Conservation (phyloP, 92 coral and sea anemone species). For the Ricordea florida region DNA sequence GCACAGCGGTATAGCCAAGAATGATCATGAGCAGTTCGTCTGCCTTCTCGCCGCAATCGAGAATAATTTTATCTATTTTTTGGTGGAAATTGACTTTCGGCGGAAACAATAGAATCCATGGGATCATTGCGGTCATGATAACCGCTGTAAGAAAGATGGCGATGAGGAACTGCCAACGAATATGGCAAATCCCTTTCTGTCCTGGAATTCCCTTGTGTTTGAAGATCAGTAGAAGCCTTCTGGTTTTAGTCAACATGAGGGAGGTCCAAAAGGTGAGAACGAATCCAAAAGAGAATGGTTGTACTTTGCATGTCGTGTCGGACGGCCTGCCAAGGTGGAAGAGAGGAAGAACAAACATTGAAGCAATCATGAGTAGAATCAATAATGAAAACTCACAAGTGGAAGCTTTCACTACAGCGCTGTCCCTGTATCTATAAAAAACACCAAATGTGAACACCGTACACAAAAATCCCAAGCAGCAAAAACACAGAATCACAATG, state of each 20-base stretch:
- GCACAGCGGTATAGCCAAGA: slow-evolving; percentile 88
- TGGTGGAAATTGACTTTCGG: slow-evolving; percentile 67
- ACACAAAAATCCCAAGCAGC: slow-evolving; percentile 64
- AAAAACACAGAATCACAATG: slow-evolving; percentile 59
- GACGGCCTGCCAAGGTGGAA: slow-evolving; percentile 79
- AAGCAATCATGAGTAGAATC: slow-evolving; percentile 63
- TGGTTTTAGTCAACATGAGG: slow-evolving; percentile 90
- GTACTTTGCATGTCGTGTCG: slow-evolving; percentile 61
- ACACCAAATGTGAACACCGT: slow-evolving; percentile 72
- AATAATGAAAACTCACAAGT: slow-evolving; percentile 85
- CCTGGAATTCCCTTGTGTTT: slow-evolving; percentile 69
- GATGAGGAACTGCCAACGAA: slow-evolving; percentile 73
- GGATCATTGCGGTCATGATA: slow-evolving; percentile 32
- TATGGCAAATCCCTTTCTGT: slow-evolving; percentile 57
- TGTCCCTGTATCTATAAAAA: slow-evolving; percentile 68
- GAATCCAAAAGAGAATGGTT: slow-evolving; percentile 81
- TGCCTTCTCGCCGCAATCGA: slow-evolving; percentile 90
- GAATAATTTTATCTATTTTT: slow-evolving; percentile 62
- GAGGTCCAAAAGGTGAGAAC: slow-evolving; percentile 85
- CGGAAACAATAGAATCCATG: slow-evolving; percentile 68
- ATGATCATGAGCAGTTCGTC: slow-evolving; percentile 71
- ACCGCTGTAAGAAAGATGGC: slow-evolving; percentile 59
- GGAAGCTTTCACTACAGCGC: slow-evolving; percentile 94
- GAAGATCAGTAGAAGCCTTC: slow-evolving; percentile 83
- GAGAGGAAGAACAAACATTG: slow-evolving; percentile 73